These are phyloP conservation scores for Syngnathus acus DNA, from an alignment of 2,797 vertebrate genomes.

Conservation along the genomic window DNA sequence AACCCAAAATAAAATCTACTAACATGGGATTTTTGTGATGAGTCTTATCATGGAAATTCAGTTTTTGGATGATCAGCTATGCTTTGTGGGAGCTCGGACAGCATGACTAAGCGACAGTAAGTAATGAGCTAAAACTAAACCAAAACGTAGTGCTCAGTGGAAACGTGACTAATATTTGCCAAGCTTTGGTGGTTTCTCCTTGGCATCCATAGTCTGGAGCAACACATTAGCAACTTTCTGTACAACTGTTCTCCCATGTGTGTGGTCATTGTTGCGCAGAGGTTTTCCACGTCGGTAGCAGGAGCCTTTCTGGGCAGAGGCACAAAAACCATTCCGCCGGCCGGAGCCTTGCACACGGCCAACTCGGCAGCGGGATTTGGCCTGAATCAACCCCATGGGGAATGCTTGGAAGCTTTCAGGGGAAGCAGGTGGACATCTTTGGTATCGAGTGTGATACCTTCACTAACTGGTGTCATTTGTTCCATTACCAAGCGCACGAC, in stretches of 20 bases:
- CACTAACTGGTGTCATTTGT: neutral
- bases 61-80: too few relatives aligned
- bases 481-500: neutral
- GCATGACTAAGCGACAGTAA: too few relatives aligned
- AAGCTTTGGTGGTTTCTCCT: neutral
- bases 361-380: conserved; percentile 40
- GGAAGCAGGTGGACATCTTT: conserved; percentile 53
- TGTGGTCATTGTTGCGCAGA: conserved; percentile 29
- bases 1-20: conserved; percentile 1
- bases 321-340: conserved; percentile 39
- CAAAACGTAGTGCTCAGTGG: neutral
- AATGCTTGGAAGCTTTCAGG: conserved; percentile 40
- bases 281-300: conserved; percentile 35
- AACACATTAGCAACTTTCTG: conserved; percentile 1
- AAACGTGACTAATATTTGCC: neutral
- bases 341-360: conserved; percentile 26
- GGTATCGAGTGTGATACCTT: conserved; percentile 16
- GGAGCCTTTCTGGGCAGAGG: conserved; percentile 38
- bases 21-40: conserved; percentile 5
- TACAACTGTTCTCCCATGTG: conserved; percentile 22
- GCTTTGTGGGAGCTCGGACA: too few relatives aligned
- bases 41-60: neutral
- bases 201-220: neutral
- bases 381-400: conserved; percentile 16
- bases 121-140: neutral